phyloP scores from a whole-genome alignment of 1,140 invertebrate species.

The Oppia nitens region DNA sequence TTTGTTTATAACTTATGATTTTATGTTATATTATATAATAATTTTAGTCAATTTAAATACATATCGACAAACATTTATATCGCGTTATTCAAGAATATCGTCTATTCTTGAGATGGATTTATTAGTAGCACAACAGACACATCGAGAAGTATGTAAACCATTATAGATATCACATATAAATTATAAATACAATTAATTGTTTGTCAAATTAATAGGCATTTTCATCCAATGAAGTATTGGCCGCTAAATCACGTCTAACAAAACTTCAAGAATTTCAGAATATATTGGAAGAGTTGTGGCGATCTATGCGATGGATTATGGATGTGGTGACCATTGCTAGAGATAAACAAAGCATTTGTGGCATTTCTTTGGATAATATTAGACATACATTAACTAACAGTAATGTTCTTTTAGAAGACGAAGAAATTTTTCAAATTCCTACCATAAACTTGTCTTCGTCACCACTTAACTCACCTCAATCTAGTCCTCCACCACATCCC shows the following conservation, averaged over 20 bases:
- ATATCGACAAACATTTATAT: conserved; percentile 71
- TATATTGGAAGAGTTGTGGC: conserved; percentile 70
- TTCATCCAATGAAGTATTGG: conserved; percentile 62
- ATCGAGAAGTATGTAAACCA: conserved; percentile 45
- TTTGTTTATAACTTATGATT: not conserved
- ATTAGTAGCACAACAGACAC: conserved; percentile 71
- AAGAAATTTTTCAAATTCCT: conserved; percentile 6
- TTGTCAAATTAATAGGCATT: conserved; percentile 44
- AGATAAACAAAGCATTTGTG: conserved; percentile 42
- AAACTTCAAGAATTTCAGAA: conserved; percentile 62
- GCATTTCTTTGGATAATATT: conserved; percentile 23
- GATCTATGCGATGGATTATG: conserved; percentile 80
- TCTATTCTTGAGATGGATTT: conserved; percentile 82
- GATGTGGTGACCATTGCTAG: conserved; percentile 80
- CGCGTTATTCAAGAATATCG: conserved; percentile 71
- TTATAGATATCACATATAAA: not conserved
- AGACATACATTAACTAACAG: not conserved
- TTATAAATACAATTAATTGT: conserved; percentile 2
- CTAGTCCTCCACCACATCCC: not conserved
- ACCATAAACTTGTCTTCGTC: not conserved
- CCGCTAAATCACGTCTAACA: conserved; percentile 61
- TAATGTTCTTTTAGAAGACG: not conserved
- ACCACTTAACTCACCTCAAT: not conserved
- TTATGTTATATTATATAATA: not conserved
- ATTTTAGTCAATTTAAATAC: conserved; percentile 57